Conservation (phyloP, 2,797 vertebrate genomes). For the Brachyalestes nurse region DNA sequence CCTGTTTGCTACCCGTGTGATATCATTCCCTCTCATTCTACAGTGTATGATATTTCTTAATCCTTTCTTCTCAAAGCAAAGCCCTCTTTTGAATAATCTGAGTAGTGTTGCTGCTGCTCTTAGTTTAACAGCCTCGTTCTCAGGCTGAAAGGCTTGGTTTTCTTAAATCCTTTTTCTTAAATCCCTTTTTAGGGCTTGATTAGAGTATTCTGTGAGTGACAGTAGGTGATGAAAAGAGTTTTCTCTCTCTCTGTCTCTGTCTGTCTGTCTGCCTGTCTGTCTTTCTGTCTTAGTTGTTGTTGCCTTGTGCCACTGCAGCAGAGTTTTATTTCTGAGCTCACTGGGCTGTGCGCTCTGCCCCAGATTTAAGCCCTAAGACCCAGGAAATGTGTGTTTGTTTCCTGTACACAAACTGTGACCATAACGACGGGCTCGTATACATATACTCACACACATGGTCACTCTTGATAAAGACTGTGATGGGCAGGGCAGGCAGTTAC, state of each 20-base stretch:
- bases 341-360: slow-evolving; percentile 59
- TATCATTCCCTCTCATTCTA: slow-evolving; percentile 21
- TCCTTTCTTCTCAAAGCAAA: slow-evolving; percentile 40
- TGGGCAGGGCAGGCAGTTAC: neutral
- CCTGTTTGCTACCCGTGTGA: neutral
- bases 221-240: slow-evolving; percentile 4
- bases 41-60: slow-evolving; percentile 40
- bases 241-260: neutral
- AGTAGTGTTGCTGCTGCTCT: slow-evolving; percentile 37
- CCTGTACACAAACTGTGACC: slow-evolving; percentile 21
- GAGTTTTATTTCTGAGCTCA: slow-evolving; percentile 62
- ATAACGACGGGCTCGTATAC: slow-evolving; percentile 8
- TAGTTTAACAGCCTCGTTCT: slow-evolving; percentile 36
- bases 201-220: slow-evolving; percentile 58
- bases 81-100: slow-evolving; percentile 47
- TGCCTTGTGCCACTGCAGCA: slow-evolving; percentile 54
- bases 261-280: neutral
- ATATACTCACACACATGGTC: neutral
- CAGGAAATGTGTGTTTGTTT: slow-evolving; percentile 47
- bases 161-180: slow-evolving; percentile 46
- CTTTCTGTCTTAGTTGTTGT: neutral
- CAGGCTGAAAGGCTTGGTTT: slow-evolving; percentile 41
- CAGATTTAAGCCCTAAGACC: slow-evolving; percentile 58
- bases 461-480: neutral
- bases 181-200: slow-evolving; percentile 50